Evolutionary conservation across 2,113 vertebrate genomes (phyloP).

Genomic region (Pantherophis guttatus): DNA sequence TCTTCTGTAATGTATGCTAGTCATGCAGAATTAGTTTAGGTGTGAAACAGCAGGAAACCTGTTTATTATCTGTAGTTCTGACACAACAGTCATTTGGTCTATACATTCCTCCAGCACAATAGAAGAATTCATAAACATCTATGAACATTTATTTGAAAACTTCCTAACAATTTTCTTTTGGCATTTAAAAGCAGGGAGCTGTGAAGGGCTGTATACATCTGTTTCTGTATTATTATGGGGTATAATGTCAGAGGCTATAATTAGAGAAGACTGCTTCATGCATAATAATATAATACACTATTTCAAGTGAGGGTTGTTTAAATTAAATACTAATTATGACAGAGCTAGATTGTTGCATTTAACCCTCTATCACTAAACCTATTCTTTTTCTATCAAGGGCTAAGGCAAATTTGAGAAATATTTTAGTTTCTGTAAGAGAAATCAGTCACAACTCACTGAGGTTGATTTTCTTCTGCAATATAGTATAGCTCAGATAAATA

Average conservation of each 20-base stretch:
- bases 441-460: not conserved
- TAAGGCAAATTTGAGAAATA: not conserved
- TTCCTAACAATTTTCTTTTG: slow-evolving; percentile 51
- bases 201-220: slow-evolving; percentile 31
- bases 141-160: slow-evolving; percentile 57
- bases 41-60: slow-evolving; percentile 26
- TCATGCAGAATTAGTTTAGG: slow-evolving; percentile 35
- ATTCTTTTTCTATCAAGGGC: not conserved
- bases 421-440: not conserved
- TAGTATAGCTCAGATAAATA: not conserved
- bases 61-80: slow-evolving; percentile 24
- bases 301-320: slow-evolving; percentile 49
- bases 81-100: slow-evolving; percentile 34
- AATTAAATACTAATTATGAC: slow-evolving; percentile 41
- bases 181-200: slow-evolving; percentile 37
- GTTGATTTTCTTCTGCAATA: not conserved
- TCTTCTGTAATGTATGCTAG: slow-evolving; percentile 34
- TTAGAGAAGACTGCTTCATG: slow-evolving; percentile 43
- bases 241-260: slow-evolving; percentile 48
- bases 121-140: slow-evolving; percentile 23
- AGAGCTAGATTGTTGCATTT: slow-evolving; percentile 22
- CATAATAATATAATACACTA: slow-evolving; percentile 32
- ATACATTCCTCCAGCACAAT: slow-evolving; percentile 39
- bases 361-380: not conserved
- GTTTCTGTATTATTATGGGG: slow-evolving; percentile 51